A percentile compares a stretch with the other conserved stretches of the same genome.
Evolutionary conservation across 2,797 vertebrate genomes (phyloP).

Genomic region (Simalia tracyae): DNA sequence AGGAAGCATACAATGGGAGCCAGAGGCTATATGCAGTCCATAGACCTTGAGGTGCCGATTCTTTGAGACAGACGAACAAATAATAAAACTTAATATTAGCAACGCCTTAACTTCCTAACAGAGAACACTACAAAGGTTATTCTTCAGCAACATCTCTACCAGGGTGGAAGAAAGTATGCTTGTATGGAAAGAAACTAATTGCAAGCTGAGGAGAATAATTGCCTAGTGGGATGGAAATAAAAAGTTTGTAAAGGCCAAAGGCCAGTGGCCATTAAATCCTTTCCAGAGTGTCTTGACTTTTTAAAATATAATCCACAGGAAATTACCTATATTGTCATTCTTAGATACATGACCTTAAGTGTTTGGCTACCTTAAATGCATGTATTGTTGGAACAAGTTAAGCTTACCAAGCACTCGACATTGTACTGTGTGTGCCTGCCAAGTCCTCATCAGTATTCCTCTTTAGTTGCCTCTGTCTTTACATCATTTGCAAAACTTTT

Average conservation of each 20-base stretch:
- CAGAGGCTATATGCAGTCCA: not conserved
- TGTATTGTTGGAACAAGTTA: slow-evolving; percentile 1
- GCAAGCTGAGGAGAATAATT: slow-evolving; percentile 5
- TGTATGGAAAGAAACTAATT: not conserved
- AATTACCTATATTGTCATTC: slow-evolving; percentile 3
- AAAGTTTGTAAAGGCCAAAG: slow-evolving; percentile 3
- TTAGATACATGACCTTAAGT: slow-evolving; percentile 15
- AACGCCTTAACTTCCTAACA: not conserved
- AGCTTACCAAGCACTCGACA: not conserved
- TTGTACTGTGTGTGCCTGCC: not conserved
- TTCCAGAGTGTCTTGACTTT: not conserved
- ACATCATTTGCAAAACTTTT: slow-evolving; percentile 4
- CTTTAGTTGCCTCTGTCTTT: not conserved
- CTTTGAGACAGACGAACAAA: not conserved
- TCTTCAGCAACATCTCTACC: not conserved
- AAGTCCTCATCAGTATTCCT: slow-evolving; percentile 8
- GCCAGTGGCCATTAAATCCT: not conserved
- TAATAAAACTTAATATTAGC: not conserved
- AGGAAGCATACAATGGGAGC: not conserved
- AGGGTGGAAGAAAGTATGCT: not conserved
- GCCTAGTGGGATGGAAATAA: not conserved
- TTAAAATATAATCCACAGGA: not conserved
- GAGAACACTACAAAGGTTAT: not conserved
- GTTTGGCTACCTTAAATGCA: slow-evolving; percentile 7
- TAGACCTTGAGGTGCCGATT: not conserved